Evolutionary conservation across 1,140 invertebrate species (phyloP).

Genomic region (Trachelipus rathkii): DNA sequence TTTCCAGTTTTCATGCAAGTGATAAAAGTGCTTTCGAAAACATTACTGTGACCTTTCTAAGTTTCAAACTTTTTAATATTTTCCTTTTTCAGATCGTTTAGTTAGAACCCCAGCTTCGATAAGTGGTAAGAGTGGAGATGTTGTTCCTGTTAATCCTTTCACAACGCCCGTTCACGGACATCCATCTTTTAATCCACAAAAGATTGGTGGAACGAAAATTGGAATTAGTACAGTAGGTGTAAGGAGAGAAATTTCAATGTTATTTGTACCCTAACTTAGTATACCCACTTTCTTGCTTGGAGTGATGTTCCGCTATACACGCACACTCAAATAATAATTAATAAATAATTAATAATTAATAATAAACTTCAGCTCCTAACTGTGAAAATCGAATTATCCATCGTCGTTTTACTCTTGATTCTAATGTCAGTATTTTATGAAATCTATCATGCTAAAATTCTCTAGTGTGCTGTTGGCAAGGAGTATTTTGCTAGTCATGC

Average conservation of each 20-base stretch:
- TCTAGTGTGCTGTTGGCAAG: neutral
- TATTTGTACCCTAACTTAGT: neutral
- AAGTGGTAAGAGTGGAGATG: conserved; percentile 49
- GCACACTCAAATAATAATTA: conserved; percentile 27
- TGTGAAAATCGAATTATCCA: no score
- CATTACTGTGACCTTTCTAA: no score
- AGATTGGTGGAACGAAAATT: conserved; percentile 72
- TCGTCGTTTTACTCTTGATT: no score
- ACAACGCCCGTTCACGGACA: conserved; percentile 82
- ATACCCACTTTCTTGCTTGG: neutral
- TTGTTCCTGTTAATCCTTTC: conserved; percentile 69
- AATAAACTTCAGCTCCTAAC: no score
- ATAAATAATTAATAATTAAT: conserved; percentile 11
- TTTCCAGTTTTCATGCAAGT: no score
- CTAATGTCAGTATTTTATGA: no score
- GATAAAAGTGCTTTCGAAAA: no score
- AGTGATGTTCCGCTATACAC: neutral
- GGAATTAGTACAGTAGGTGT: conserved; percentile 56
- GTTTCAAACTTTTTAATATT: neutral
- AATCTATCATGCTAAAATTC: no score
- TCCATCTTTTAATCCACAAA: conserved; percentile 87
- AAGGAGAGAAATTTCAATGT: conserved; percentile 40
- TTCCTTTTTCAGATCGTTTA: neutral
- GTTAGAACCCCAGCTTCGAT: neutral
- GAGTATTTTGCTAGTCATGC: neutral